Conservation (phyloP, 2,888 invertebrate genomes). For the Aelia acuminata region DNA sequence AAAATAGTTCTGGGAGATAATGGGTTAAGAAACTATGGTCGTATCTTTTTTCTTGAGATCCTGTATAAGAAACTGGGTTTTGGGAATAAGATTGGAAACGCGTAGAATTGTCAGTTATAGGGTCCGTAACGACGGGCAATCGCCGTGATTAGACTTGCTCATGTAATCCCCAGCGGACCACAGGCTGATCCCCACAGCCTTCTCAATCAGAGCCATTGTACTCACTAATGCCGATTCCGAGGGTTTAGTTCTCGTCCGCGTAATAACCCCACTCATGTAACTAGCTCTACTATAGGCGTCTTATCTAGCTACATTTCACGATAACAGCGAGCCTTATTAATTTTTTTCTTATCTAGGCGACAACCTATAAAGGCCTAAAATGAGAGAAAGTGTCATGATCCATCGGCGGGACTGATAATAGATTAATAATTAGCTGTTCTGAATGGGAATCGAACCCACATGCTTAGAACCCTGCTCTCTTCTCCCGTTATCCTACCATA, state of each 20-base stretch:
- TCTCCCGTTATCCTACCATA: too few species aligned
- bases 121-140: background rate
- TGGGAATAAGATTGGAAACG: background rate
- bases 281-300: background rate
- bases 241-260: background rate
- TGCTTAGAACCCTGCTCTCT: too few species aligned
- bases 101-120: background rate
- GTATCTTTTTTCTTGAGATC: background rate
- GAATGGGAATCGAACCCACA: too few species aligned
- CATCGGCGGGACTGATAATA: too few species aligned
- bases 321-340: too few species aligned
- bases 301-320: background rate
- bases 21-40: too few species aligned
- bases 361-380: too few species aligned
- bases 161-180: background rate
- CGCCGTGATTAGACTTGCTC: background rate
- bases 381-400: too few species aligned
- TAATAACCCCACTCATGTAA: background rate
- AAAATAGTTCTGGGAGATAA: too few species aligned
- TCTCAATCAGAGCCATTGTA: background rate
- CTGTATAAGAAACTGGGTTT: background rate
- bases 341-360: too few species aligned
- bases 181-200: background rate
- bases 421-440: too few species aligned
- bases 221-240: background rate